phyloP scores from a whole-genome alignment of 2,797 vertebrate species.

The Anomalospiza imberbis region DNA sequence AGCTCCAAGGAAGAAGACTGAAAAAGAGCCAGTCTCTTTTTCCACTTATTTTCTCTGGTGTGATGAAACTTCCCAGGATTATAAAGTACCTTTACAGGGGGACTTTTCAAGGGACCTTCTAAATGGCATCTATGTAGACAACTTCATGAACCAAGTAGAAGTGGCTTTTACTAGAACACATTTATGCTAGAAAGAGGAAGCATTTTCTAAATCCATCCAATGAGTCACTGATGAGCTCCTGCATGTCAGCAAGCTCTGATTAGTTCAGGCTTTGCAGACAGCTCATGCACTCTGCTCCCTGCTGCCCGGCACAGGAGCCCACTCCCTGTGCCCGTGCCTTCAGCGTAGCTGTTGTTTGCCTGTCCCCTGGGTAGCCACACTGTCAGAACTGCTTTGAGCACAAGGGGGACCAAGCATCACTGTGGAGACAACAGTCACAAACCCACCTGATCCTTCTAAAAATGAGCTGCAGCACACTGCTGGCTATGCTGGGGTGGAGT shows the following conservation, averaged over 20 bases:
- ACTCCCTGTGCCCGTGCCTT: fast-evolving
- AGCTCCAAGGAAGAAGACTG: not conserved
- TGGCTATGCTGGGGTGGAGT: not conserved
- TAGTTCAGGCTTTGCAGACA: not conserved
- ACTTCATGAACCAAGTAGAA: not conserved
- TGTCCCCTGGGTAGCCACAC: not conserved
- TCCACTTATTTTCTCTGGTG: not conserved
- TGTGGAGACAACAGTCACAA: not conserved
- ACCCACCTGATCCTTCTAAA: not conserved
- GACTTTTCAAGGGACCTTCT: not conserved
- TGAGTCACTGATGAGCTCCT: not conserved
- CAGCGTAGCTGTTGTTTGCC: not conserved
- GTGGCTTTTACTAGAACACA: not conserved
- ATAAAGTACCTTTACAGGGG: not conserved
- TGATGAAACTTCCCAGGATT: not conserved
- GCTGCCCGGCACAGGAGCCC: not conserved
- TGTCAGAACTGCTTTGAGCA: not conserved
- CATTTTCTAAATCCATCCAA: not conserved
- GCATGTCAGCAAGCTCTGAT: not conserved
- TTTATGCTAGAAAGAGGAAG: not conserved
- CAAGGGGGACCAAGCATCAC: not conserved
- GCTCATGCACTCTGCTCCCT: not conserved
- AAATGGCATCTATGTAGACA: fast-evolving
- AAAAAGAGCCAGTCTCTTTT: not conserved
- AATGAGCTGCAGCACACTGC: not conserved